Base-by-base conservation (phyloP, 2,797 vertebrate species). In the Trichosurus vulpecula region DNA sequence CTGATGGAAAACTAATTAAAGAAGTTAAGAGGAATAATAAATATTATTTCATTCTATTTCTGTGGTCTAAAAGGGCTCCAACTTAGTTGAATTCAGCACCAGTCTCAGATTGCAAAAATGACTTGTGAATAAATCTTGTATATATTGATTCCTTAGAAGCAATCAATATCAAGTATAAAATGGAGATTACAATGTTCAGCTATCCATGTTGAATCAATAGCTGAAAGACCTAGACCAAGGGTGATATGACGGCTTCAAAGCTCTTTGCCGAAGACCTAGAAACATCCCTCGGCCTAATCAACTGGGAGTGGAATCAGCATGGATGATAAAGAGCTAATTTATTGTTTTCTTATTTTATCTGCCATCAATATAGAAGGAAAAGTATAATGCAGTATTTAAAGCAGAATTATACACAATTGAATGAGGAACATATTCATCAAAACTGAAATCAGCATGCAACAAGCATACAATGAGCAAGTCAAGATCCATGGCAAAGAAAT, bases 121-220 rank as follows among this genome's bases (percentile, higher is more conserved):
- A 95, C 96, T 95, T 96, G 92, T 92, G 30, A 91, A 94, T 66
- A 95, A 93, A 57, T 92, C 51, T 91, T 41, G 13, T 52, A 56
- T 90, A 6, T 89, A 89, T 93, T 52, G 92, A 9, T 57, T 96
- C 61, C 90, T 53, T 29, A 94, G 61, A 95, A 96, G 51, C 6
- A 30, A 93, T 94, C 58, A 90, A 25, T 92, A 93, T 92, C 29
- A 96, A 55, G 13, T 74, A 66, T 58, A 11, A 66, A 94, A 54
- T 81, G 93, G 54, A 87, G 94, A 92, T 56, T 92, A 91, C 56
- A 53, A 81, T 95, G 87, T 95, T 92, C 30, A 92, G 25, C 92
- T 53, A 90, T 93, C 87, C 52, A 35, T 53, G 29, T 94, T 93
- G 91, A 29, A 93, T 92, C 47, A 90, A n/a, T 52, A 58, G 41